Conservation (phyloP, 2,888 invertebrate genomes). For the Bedellia somnulentella region DNA sequence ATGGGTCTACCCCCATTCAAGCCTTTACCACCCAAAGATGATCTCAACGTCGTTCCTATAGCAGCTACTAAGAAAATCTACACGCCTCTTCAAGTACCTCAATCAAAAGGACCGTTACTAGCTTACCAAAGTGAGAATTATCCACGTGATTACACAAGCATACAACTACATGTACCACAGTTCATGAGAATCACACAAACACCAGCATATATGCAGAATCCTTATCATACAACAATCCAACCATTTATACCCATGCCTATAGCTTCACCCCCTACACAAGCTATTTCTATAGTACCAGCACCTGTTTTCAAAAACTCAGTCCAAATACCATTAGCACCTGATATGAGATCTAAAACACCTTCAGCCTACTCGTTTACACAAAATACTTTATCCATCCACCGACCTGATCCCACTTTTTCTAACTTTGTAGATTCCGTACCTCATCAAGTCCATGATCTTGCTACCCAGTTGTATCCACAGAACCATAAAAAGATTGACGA, state of each 20-base stretch:
- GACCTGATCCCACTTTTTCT: conserved; percentile 39
- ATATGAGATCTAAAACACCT: conserved; percentile 17
- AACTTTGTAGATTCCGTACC: conserved; percentile 54
- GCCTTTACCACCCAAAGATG: conserved; percentile 69
- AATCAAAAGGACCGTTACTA: conserved; percentile 35
- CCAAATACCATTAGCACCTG: conserved; percentile 21
- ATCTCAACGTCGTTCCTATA: conserved; percentile 53
- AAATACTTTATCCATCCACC: conserved; percentile 26
- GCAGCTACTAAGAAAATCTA: conserved; percentile 28
- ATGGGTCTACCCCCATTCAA: conserved; percentile 76
- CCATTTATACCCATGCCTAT: conserved; percentile 51
- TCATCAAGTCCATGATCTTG: conserved; percentile 43
- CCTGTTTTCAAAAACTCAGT: conserved; percentile 34
- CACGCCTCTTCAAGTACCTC: conserved; percentile 34
- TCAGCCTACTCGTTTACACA: conserved; percentile 18
- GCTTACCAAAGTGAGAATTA: conserved; percentile 48
- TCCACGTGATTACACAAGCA: conserved; percentile 41
- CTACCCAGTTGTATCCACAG: conserved; percentile 25
- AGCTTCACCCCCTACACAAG: conserved; percentile 24
- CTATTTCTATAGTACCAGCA: conserved; percentile 33
- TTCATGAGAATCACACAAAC: conserved; percentile 30
- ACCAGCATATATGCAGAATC: conserved; percentile 35
- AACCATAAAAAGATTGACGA: conserved; percentile 52
- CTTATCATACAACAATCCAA: conserved; percentile 52
- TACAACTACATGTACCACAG: conserved; percentile 27